These are phyloP conservation scores for Abscondita cerata DNA, from an alignment of 2,888 invertebrate species.

Conservation along the genomic window DNA sequence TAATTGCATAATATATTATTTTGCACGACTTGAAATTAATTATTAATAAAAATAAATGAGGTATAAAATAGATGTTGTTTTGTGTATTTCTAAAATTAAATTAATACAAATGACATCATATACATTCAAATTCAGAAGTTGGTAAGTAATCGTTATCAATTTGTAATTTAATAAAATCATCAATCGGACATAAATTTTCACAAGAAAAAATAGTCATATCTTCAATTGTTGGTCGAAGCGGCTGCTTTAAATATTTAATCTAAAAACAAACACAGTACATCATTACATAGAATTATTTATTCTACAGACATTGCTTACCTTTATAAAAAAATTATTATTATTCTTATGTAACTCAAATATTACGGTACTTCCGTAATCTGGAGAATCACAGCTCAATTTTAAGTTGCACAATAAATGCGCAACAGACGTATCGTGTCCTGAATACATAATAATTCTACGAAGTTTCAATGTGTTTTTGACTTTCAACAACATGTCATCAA, in stretches of 20 bases:
- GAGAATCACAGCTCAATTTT: slow-evolving; percentile 45
- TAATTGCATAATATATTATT: no score
- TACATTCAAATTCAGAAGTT: background rate
- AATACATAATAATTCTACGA: slow-evolving; percentile 51
- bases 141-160: slow-evolving; percentile 7
- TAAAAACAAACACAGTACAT: slow-evolving; percentile 33
- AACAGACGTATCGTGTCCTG: slow-evolving; percentile 53
- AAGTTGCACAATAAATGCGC: slow-evolving; percentile 46
- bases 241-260: slow-evolving; percentile 42
- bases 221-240: slow-evolving; percentile 34
- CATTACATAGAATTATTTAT: background rate
- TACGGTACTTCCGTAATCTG: slow-evolving; percentile 50
- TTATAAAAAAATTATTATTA: slow-evolving; percentile 40
- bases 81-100: no score
- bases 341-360: slow-evolving; percentile 46
- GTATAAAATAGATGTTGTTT: no score
- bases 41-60: no score
- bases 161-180: slow-evolving; percentile 35
- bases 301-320: slow-evolving; percentile 11
- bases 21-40: no score
- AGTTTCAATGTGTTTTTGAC: slow-evolving; percentile 35
- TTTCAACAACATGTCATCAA: slow-evolving; percentile 46
- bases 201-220: slow-evolving; percentile 44
- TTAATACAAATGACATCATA: no score
- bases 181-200: slow-evolving; percentile 42